Conservation (phyloP, 2,113 vertebrate genomes). For the Sander vitreus region DNA sequence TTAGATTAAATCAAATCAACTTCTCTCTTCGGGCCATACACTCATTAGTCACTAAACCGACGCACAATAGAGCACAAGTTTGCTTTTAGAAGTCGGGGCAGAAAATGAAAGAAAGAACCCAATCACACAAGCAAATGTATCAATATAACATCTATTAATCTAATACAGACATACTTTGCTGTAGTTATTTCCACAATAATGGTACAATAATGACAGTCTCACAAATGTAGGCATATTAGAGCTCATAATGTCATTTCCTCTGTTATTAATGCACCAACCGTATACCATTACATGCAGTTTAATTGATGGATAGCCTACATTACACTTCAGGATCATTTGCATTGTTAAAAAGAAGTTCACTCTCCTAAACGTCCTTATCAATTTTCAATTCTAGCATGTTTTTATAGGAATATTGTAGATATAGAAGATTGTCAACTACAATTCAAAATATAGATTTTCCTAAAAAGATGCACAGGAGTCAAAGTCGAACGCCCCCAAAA, state of each 20-base stretch:
- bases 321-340: background rate
- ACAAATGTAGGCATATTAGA: background rate
- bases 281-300: no score
- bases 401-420: background rate
- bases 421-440: background rate
- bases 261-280: background rate
- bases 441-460: background rate
- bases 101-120: background rate
- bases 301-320: background rate
- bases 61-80: slow-evolving; percentile 1
- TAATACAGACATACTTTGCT: no score
- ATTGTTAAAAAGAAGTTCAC: background rate
- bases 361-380: background rate
- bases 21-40: background rate
- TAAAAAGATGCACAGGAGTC: background rate
- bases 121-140: background rate
- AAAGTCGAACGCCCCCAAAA: background rate
- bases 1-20: slow-evolving; percentile 49
- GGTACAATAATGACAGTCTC: background rate
- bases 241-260: background rate
- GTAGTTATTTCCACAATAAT: background rate
- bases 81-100: background rate
- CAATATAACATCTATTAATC: no score
- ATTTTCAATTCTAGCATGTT: background rate
- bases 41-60: slow-evolving; percentile 19